Conservation (phyloP, 2,113 vertebrate genomes). For the Shinisaurus crocodilurus region DNA sequence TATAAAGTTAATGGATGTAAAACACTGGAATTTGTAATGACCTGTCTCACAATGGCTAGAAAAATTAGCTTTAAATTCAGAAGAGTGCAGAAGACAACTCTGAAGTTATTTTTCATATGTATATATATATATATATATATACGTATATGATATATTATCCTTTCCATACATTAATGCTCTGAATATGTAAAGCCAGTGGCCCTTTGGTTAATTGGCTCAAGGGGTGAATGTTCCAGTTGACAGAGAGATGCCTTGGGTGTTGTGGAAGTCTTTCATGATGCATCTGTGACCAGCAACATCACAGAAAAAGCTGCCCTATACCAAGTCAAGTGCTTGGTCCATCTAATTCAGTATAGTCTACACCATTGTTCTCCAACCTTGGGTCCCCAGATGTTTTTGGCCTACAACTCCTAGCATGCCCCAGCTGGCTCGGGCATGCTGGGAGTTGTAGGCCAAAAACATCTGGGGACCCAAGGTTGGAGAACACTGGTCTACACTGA, state of each 20-base stretch:
- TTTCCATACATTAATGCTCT: no score
- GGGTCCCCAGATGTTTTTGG: no score
- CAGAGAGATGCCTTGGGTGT: neutral
- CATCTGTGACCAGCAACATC: neutral
- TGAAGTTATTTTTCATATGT: neutral
- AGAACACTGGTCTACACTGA: no score
- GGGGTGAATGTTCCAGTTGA: neutral
- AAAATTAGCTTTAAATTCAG: neutral
- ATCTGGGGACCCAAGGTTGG: no score
- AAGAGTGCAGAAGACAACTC: neutral
- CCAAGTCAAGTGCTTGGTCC: no score
- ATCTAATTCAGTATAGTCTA: no score
- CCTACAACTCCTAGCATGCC: no score
- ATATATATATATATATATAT: neutral
- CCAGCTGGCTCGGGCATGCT: no score
- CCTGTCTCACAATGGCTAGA: constrained; percentile 16
- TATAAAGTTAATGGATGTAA: constrained; percentile 54
- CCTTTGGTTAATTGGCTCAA: neutral
- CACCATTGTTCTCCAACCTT: no score
- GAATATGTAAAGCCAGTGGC: neutral
- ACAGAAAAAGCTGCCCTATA: neutral
- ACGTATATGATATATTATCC: no score
- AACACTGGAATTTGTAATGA: neutral
- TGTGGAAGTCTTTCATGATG: neutral
- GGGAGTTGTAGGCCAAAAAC: no score